Evolutionary conservation across 2,888 invertebrate genomes (phyloP).

Genomic region (Melipona beecheii): DNA sequence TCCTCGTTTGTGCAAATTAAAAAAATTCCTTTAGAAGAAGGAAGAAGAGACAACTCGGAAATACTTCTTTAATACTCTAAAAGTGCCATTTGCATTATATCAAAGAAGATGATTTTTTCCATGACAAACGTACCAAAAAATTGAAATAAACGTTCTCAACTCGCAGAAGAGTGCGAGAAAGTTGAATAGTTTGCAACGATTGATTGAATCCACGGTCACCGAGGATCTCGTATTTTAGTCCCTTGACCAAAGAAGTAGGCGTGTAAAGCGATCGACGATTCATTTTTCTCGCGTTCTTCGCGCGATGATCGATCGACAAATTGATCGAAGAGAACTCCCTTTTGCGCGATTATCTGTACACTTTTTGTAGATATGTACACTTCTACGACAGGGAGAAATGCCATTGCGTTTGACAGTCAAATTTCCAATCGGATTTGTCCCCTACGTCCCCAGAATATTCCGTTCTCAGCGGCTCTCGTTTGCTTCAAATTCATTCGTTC

Average conservation of each 20-base stretch:
- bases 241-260: slow-evolving; percentile 41
- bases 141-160: not conserved
- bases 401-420: slow-evolving; percentile 29
- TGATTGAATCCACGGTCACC: not conserved
- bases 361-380: slow-evolving; percentile 74
- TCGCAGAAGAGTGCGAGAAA: not conserved
- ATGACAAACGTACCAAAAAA: not conserved
- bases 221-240: slow-evolving; percentile 19
- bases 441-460: slow-evolving; percentile 14
- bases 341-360: slow-evolving; percentile 72
- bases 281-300: slow-evolving; percentile 12
- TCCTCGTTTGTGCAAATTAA: not conserved
- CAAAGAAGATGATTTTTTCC: not conserved
- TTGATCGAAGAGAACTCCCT: not conserved
- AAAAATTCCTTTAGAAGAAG: not conserved
- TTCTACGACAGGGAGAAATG: slow-evolving; percentile 30
- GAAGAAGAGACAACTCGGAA: not conserved
- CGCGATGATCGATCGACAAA: slow-evolving; percentile 1
- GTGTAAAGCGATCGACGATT: slow-evolving; percentile 12
- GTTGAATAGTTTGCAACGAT: not conserved
- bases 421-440: slow-evolving; percentile 23
- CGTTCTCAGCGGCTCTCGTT: slow-evolving; percentile 15
- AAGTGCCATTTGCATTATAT: slow-evolving; percentile 1
- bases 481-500: slow-evolving; percentile 24
- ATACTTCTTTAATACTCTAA: not conserved